Evolutionary conservation across 2,797 vertebrate genomes (phyloP), one percentile per base, ranked within the genome.

Genomic region (Channa striata): DNA sequence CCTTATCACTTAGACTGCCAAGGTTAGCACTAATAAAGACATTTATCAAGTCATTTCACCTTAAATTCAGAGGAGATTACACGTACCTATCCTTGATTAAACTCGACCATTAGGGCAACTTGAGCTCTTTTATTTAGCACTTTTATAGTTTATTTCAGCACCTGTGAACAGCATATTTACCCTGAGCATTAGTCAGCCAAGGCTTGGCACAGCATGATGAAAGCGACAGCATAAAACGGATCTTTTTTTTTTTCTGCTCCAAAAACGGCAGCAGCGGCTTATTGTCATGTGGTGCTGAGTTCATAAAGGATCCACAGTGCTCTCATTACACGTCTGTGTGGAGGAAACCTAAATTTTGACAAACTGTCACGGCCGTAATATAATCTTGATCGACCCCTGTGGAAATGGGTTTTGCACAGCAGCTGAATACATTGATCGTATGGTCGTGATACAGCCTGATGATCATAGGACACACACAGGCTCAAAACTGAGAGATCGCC

Each of bases 381-480:
- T 69, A 59, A 81, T 68, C 49, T 48, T 23, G 39, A 73, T 23
- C 64, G 44, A 70, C 23, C 77, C 42, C 71, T 11, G 59, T 58
- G 78, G 74, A 83, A 67, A 53, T 33, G 4, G n/a, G 61, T 50
- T 72, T 69, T 59, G 72, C 83, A 78, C 68, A 57, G 73, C 73
- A 83, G 80, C 73, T 33, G n/a, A 8, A 53, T 86, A 52, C 76
- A 83, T 78, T 75, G 82, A 86, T 89, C 81, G 86, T 79, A 82
- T 77, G 68, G 81, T 67, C 25, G 60, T 33, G 53, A 85, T 52
- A 50, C 52, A 70, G 68, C 58, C 37, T 82, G 80, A 83, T 89
- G 82, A 84, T 87, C 66, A 54, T 60, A 73, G 70, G 66, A 62
- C 25, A 42, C 70, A 78, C 57, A 49, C 36, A 14, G 72, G 68